A percentile compares a stretch with the other conserved stretches of the same genome.
Conservation (phyloP, 1,140 invertebrate species). For the Pygmarrhopalites habei region DNA sequence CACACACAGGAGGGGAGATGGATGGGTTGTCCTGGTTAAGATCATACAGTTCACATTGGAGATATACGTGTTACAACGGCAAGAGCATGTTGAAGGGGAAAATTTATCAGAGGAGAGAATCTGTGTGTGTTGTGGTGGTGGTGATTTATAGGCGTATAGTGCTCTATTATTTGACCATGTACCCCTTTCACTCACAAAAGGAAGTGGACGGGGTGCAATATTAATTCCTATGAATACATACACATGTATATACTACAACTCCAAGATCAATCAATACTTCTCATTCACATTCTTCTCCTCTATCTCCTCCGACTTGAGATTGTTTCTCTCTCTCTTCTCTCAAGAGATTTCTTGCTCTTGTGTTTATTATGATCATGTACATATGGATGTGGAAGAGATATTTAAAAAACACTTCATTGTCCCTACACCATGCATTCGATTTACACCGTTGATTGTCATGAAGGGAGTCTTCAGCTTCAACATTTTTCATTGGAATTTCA, state of each 20-base stretch:
- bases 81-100: too few relatives aligned
- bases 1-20: too few relatives aligned
- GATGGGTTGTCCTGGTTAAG: too few relatives aligned
- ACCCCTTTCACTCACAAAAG: slow-evolving; percentile 32
- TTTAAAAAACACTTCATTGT: too few relatives aligned
- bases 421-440: background rate
- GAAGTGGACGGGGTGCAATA: slow-evolving; percentile 24
- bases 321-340: background rate
- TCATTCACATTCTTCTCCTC: background rate
- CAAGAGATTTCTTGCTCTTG: background rate
- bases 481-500: background rate
- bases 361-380: background rate
- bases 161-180: slow-evolving; percentile 31
- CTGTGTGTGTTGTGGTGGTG: too few relatives aligned
- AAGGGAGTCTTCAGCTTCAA: background rate
- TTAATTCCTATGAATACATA: background rate
- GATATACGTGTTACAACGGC: too few relatives aligned
- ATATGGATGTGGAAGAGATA: too few relatives aligned
- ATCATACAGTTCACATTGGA: too few relatives aligned
- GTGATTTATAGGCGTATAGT: slow-evolving; percentile 20
- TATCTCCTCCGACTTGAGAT: background rate
- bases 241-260: background rate
- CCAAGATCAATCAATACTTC: background rate
- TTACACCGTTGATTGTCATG: background rate
- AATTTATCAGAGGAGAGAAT: too few relatives aligned